Conservation (phyloP, 2,888 invertebrate species). For the Exephanes ischioxanthus region DNA sequence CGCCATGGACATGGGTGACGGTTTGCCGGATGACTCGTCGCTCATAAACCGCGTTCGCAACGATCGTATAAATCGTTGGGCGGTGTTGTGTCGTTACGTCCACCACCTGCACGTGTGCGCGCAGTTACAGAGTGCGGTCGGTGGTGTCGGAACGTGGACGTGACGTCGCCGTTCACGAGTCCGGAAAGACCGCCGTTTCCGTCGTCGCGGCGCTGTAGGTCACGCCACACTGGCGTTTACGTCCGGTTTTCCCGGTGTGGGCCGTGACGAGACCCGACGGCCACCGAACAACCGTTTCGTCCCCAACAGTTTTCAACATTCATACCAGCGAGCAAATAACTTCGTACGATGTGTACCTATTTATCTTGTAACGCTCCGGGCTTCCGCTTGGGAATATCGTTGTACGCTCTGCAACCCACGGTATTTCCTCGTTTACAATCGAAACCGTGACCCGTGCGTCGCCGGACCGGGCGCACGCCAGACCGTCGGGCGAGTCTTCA, state of each 20-base stretch:
- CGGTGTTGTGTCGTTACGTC: constrained; percentile 34
- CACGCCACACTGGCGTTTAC: constrained; percentile 70
- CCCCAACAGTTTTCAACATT: constrained; percentile 12
- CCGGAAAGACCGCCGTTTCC: constrained; percentile 71
- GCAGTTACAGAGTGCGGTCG: neutral
- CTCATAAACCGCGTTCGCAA: neutral
- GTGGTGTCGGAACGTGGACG: constrained; percentile 27
- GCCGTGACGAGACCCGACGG: constrained; percentile 51
- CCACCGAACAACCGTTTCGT: neutral
- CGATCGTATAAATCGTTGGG: constrained; percentile 13
- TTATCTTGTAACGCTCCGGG: constrained; percentile 1
- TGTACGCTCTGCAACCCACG: neutral
- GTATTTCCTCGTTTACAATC: constrained; percentile 22
- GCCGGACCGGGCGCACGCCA: neutral
- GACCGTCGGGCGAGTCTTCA: constrained; percentile 27
- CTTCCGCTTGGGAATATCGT: neutral
- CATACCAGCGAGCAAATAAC: neutral
- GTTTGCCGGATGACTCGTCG: constrained; percentile 33
- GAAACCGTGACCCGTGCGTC: constrained; percentile 28
- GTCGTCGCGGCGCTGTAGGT: constrained; percentile 63
- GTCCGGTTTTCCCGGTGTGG: constrained; percentile 68
- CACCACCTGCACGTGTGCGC: neutral
- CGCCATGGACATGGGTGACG: constrained; percentile 9
- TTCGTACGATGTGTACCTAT: neutral
- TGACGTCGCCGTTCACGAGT: constrained; percentile 55